Evolutionary conservation across 2,888 invertebrate species (phyloP), one percentile per base, ranked within the genome.

Genomic region (Muschampia plurimacula): DNA sequence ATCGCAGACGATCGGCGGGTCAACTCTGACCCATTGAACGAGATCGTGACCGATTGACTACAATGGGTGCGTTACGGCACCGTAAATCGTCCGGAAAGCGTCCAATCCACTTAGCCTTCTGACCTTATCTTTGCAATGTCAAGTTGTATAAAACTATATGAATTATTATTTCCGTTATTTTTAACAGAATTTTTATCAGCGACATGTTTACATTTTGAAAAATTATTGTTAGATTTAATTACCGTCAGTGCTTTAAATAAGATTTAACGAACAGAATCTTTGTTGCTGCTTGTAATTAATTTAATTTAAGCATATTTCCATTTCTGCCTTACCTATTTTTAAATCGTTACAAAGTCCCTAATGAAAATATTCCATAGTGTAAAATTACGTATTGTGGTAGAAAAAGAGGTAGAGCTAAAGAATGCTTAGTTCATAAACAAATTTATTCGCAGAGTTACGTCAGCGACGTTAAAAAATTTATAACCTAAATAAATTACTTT

Each of bases 1-100:
- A 82, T 82, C 79, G 80, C 74, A 77, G 79, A 77, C 76, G 79
- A 78, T 76, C 65, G 72, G 59, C 71, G 76, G 80, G 82, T 84
- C 84, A 85, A 83, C 82, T 84, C 79, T 87, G 86, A 86, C 84
- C 90, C 80, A 88, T 82, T 88, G 88, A 86, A 84, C 83, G 84
- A 82, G 83, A 84, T 91, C 91, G 90, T 92, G 92, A 90, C 86
- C 84, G 80, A 81, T 83, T 81, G 75, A 82, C 82, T 83, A 88
- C 88, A 90, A 90, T 89, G 79, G 83, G 76, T 76, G 77, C 80
- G 79, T 87, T 86, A 87, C 82, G 74, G 82, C 82, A 83, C 77
- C 75, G 81, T 80, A 80, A 86, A 82, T 85, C 81, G 82, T 79
- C 80, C 84, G 84, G 85, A 86, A 88, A 86, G 79, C 86, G 87